phyloP scores from a whole-genome alignment of 2,888 invertebrate species.

The Pelosia muscerda region DNA sequence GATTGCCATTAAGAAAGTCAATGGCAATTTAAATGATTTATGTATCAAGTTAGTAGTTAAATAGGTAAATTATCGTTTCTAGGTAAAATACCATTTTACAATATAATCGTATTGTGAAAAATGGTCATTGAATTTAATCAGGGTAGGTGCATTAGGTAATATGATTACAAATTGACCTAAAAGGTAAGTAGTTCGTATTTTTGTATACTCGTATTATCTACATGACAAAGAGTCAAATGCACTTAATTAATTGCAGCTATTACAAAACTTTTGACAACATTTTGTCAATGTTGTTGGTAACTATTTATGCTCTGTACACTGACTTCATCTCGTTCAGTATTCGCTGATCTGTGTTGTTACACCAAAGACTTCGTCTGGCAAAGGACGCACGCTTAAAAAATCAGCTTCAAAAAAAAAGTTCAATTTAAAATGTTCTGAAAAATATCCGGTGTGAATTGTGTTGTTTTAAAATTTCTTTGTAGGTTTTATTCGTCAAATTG shows the following conservation, averaged over 20 bases:
- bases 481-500: background rate
- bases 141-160: background rate
- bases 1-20: no score
- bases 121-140: background rate
- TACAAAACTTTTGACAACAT: slow-evolving; percentile 37
- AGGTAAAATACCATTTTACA: background rate
- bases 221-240: background rate
- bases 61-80: background rate
- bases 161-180: background rate
- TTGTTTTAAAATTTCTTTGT: background rate
- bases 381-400: slow-evolving; percentile 18
- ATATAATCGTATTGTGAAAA: background rate
- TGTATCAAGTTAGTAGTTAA: background rate
- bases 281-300: slow-evolving; percentile 39
- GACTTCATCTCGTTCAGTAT: slow-evolving; percentile 63
- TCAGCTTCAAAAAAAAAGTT: slow-evolving; percentile 12
- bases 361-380: slow-evolving; percentile 14
- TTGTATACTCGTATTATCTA: background rate
- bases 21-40: background rate
- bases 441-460: slow-evolving; percentile 15
- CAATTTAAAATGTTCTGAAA: slow-evolving; percentile 26
- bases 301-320: slow-evolving; percentile 63
- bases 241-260: slow-evolving; percentile 34
- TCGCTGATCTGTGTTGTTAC: slow-evolving; percentile 55
- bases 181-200: background rate